Base-by-base conservation (phyloP, 2,113 vertebrate species). In the Recurvirostra avosetta region DNA sequence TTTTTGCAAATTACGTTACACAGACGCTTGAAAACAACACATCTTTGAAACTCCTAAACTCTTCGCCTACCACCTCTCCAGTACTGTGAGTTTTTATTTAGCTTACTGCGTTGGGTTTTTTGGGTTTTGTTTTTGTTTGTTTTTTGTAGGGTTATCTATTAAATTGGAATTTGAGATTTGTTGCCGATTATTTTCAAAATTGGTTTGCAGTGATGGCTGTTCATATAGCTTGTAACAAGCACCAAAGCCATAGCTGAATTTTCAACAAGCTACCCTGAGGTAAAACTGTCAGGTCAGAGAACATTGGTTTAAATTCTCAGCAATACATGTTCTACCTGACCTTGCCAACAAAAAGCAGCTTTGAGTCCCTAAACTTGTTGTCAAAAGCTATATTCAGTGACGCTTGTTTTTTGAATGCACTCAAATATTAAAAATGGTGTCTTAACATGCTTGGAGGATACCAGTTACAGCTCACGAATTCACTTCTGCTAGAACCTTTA, bases 361-460 rank as follows among this genome's bases (percentile, higher is more conserved):
- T 84, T 52, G 47, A 79, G 76, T 97, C 87, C 81, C 81, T 95
- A 88, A 94, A 89, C 71, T 88, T 91, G 77, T 82, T 81, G 56
- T 81, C 30, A 43, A 84, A 95, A 86, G 47, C 49, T 81, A 17
- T 62, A 30, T 62, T 88, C 81, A 89, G 63, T 95, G 62, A 56
- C 27, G 56, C 7, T 77, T 73, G 22, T 95, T 91, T 88, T 76
- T 82, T 38, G 36, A 68, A 29, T 80, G 55, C 36, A 26, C 40
- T 89, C 72, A 84, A 86, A 80, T 94, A 94, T 84, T n/a, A n/a
- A n/a, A 89, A 76, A 82, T 68, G 15, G 7, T 45, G 25, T 91
- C 80, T 91, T 73, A 90, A 88, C 95, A 88, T 59, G 80, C 59
- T 78, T 76, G 68, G 49, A 88, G 72, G 40, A 87, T 86, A n/a